These are phyloP conservation scores for Scaptomyza pallida DNA, from an alignment of 1,140 invertebrate species.

Conservation along the genomic window DNA sequence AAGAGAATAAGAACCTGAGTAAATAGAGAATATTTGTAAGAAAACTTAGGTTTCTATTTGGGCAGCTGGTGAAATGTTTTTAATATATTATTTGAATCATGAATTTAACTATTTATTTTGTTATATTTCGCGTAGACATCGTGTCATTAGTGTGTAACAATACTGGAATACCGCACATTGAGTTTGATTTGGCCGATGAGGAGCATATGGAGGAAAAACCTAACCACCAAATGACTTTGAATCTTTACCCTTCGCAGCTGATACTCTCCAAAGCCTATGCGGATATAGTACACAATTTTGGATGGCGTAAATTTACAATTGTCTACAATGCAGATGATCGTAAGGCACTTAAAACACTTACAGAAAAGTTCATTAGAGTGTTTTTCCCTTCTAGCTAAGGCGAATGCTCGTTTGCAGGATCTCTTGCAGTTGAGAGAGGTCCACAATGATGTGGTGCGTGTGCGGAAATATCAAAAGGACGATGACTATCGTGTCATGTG, in stretches of 20 bases:
- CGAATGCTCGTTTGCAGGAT: constrained; percentile 67
- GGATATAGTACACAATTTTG: constrained; percentile 89
- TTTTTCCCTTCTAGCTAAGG: constrained; percentile 31
- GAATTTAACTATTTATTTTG: too few species aligned
- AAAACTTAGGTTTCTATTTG: too few species aligned
- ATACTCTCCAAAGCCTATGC: constrained; percentile 89
- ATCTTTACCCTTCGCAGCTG: constrained; percentile 90
- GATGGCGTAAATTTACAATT: constrained; percentile 92
- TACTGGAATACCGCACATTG: constrained; percentile 88
- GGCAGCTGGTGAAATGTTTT: too few species aligned
- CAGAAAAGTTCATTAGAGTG: background rate
- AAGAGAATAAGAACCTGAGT: background rate
- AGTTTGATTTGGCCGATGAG: constrained; percentile 87
- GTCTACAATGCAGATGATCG: constrained; percentile 91
- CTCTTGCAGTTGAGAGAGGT: constrained; percentile 71
- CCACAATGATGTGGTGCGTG: constrained; percentile 82
- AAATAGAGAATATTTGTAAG: background rate
- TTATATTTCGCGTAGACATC: constrained; percentile 57
- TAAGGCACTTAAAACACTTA: constrained; percentile 49
- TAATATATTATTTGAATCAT: too few species aligned
- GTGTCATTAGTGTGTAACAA: constrained; percentile 88
- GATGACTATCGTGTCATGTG: constrained; percentile 86
- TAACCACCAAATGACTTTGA: constrained; percentile 85
- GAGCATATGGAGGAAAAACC: constrained; percentile 83
- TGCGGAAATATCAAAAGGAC: constrained; percentile 85